Evolutionary conservation across 2,797 vertebrate genomes (phyloP), one percentile per base, ranked within the genome.

Genomic region (Crenichthys baileyi): DNA sequence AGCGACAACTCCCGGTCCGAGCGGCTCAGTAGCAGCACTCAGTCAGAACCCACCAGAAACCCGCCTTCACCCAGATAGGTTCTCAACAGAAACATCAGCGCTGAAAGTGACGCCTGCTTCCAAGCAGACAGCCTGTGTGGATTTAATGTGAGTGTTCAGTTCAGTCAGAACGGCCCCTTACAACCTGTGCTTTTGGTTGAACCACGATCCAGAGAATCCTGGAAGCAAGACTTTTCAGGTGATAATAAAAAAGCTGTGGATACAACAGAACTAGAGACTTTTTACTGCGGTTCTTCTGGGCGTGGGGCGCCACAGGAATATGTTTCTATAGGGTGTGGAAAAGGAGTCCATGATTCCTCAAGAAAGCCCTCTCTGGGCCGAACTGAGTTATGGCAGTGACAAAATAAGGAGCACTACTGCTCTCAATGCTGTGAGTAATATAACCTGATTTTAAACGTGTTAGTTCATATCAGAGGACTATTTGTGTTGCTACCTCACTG

Each of bases 391-490:
- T 7, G 84, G 93, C 77, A 95, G 92, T 24, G 95, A 95, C 68
- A 92, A 92, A 78, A 96, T 94, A 90, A 96, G 94, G 87, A 96
- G 95, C 84, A 95, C 95, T 60, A 95, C 95, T 12, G 95, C 96
- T 83, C 96, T 99, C 48, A 98, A 96, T 91, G 95, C 96, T 86
- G 98, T 99, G 93, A 98, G 98, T 96, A 5, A 73, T 80, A 79
- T 36, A 55, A 29, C 46, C 24, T 8, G 29, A 20, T 80, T 58
- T 72, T 61, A 58, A 74, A 46, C 58, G 75, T 70, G 5, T 56
- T 20, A 1, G 48, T 74, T 81, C 44, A 50, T 79, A 77, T 68
- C 50, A 75, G 53, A 39, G 65, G 24, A 75, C 81, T 56, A 78
- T 83, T 68, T 48, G 36, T 24, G 36, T 24, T 9, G 53, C 18